Evolutionary conservation across 2,888 invertebrate genomes (phyloP), one percentile per base, ranked within the genome.

Genomic region (Drosophila fungiperda): DNA sequence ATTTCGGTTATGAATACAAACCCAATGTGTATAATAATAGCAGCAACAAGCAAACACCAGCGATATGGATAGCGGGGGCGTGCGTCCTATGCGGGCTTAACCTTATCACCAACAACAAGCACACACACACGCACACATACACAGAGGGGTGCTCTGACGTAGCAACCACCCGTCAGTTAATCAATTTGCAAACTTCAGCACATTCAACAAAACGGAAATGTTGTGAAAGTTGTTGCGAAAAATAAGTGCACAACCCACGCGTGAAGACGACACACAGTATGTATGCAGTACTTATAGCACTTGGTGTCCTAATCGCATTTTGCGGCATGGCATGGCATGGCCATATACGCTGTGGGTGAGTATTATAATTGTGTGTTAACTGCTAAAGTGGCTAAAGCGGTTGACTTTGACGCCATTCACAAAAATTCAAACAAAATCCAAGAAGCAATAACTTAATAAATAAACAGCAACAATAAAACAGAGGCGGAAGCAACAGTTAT

Each of bases 341-440:
- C 59, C 55, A 40, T 53, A 72, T 72, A 61, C 52, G 52, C 63
- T 68, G 15, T 23, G 36, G 26, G 15, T 23, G 20, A 20, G 20
- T 35, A 9, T 36, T 36, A 15, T 23, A 45, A 45, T 23, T 23
- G 8, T 45, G n/a, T 12, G 38, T 29, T 48, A 26, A 53, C 52
- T 62, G 45, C 50, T 54, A 48, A 60, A 67, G 53, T 73, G 61
- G 60, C 54, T 42, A 60, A 78, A 69, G 74, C 49, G 71, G 72
- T 78, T 78, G 77, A 76, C 77, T 78, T 73, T 73, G 73, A 58
- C 77, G 78, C 87, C 89, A 83, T 89, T 83, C 83, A 83, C 89
- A 80, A 80, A 68, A 53, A 45, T 45, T 20, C 15, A 23, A 45
- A 45, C 23, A 23, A 48, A 62, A 38, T 32, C 38, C 11, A 40